Base-by-base conservation (phyloP, 2,113 vertebrate genomes). In the Melanotaenia duboulayi region DNA sequence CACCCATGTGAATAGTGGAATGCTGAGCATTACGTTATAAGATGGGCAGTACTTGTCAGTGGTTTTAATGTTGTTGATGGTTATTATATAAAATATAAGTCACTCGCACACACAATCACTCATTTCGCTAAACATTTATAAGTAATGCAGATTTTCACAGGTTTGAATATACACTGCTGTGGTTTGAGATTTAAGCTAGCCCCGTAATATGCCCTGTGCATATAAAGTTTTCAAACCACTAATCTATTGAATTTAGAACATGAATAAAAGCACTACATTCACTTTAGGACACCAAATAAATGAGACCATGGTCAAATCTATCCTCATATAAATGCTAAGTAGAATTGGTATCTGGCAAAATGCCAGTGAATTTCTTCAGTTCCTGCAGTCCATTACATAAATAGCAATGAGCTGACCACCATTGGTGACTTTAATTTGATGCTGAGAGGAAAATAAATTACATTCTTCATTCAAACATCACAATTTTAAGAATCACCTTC, bases 371-470 rank as follows among this genome's bases (percentile, higher is more conserved):
- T 69, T 23, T 51, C 17, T 59, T 51, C n/a, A 64, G 25, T 52
- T 71, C 60, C 44, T 73, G 65, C 50, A 57, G 44, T 61, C 60
- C 40, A 24, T 66, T n/a, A 40, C 61, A 79, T 69, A 50, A 67
- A 64, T n/a, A 78, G 42, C 44, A 69, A 60, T 42, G 37, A 7
- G 37, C 23, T 1, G 3, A 48, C 24, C 6, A 42, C n/a, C 62
- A 70, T 61, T 35, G 39, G 24, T 49, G 76, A 46, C 24, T 73
- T 68, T 56, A 59, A 67, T 77, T 71, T 46, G 42, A 58, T 46
- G 49, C 23, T 58, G 60, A 59, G 67, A 71, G 32, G 59, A 64
- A 59, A 68, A 71, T 42, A 62, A 74, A 75, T 39, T 23, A 24
- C 7, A 57, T 44, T 70, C 25, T 42, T 76, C 23, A 40, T 62